Conservation (phyloP, 1,140 invertebrate species). For the Ips typographus region DNA sequence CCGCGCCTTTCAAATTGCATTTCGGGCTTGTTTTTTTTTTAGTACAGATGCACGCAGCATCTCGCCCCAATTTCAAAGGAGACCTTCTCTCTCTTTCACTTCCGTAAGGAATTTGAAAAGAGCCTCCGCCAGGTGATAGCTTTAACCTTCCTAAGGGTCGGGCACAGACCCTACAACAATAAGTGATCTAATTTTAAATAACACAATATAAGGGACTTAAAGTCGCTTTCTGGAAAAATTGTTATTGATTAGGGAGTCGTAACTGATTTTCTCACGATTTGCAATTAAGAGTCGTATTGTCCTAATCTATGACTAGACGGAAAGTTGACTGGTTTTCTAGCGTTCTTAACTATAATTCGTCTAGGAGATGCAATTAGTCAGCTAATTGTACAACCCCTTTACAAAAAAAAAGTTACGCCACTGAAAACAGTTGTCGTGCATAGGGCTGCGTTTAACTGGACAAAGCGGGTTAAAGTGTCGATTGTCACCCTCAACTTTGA, state of each 20-base stretch:
- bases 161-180: conserved; percentile 35
- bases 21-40: conserved; percentile 12
- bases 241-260: conserved; percentile 1
- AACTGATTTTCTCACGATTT: conserved; percentile 28
- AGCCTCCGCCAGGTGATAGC: conserved; percentile 33
- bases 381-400: background rate
- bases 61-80: conserved; percentile 21
- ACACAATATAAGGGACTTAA: conserved; percentile 41
- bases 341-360: too few species aligned
- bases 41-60: conserved; percentile 21
- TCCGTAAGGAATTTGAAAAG: conserved; percentile 29
- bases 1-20: conserved; percentile 16
- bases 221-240: conserved; percentile 16
- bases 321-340: conserved; percentile 13
- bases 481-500: conserved; percentile 16
- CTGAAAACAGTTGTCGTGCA: too few species aligned
- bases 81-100: conserved; percentile 24
- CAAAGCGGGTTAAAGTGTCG: conserved; percentile 7
- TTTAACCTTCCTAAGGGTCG: conserved; percentile 36
- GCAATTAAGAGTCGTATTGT: conserved; percentile 21
- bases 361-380: background rate
- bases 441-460: conserved; percentile 13
- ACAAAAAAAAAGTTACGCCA: too few species aligned
- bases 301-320: conserved; percentile 19
- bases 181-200: conserved; percentile 47